Base-by-base conservation (phyloP, 2,797 vertebrate species). In the Ispidina picta region DNA sequence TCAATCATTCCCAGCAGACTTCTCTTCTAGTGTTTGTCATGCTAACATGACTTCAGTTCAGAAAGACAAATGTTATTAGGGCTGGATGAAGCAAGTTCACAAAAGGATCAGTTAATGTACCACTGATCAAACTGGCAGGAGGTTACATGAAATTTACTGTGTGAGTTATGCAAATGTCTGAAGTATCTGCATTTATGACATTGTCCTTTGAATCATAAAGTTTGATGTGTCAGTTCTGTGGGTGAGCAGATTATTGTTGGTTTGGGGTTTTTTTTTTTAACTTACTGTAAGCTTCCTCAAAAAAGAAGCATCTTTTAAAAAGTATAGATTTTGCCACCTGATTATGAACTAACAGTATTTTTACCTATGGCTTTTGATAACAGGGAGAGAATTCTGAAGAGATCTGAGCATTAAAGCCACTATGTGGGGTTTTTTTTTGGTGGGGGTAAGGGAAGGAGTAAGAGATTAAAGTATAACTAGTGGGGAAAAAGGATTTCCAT, bases 31-130 rank as follows among this genome's bases (percentile, higher is more conserved):
- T 85, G 54, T 92, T 94, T 94, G 77, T 69, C 84, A 83, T 70
- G 58, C 70, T 92, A 92, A 85, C 60, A 39, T 62, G 70, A 83
- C 91, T 95, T 95, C 77, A 81, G 58, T 87, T 92, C 80, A 79
- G 88, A 89, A 49, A 91, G 74, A 90, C 46, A 92, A 90, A 94
- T 49, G 33, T 94, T 94, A 88, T 88, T 83, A 95, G 72, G 85
- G 54, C 15, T 92, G 82, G 94, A 64, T 48, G 84, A 93, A 93
- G 72, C 60, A 89, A 92, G 83, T 77, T n/a, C 31, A 83, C 44
- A 52, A 87, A 78, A 86, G 54, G 64, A 68, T 89, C 20, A 51
- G 89, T 89, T 91, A 70, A 74, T 7, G 20, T 41, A 88, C 63
- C 4, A 25, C 63, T 63, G 63, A 90, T 86, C 89, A 95, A 92